These are phyloP conservation scores for Eretmocerus hayati DNA, from an alignment of 2,888 invertebrate species.

Conservation along the genomic window DNA sequence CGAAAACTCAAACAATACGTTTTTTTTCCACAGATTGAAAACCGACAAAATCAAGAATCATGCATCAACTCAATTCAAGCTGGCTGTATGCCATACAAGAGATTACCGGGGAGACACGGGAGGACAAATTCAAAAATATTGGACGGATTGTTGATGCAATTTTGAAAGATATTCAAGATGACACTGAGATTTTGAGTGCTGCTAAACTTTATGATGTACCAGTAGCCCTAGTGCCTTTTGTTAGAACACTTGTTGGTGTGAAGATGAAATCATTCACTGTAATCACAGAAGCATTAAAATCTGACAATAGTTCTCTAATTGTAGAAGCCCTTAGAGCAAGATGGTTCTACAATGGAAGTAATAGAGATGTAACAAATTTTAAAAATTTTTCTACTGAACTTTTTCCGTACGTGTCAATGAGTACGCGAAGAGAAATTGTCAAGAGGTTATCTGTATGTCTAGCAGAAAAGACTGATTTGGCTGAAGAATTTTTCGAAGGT, in stretches of 20 bases:
- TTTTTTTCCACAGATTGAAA: background rate
- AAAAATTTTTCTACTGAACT: slow-evolving; percentile 31
- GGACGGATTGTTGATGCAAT: slow-evolving; percentile 21
- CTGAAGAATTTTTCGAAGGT: slow-evolving; percentile 33
- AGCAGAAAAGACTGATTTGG: slow-evolving; percentile 22
- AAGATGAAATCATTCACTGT: slow-evolving; percentile 24
- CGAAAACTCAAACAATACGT: too few relatives aligned
- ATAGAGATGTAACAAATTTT: slow-evolving; percentile 27
- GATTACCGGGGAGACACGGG: slow-evolving; percentile 31
- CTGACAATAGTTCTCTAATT: slow-evolving; percentile 34
- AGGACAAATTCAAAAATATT: slow-evolving; percentile 32
- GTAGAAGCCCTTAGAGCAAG: slow-evolving; percentile 32
- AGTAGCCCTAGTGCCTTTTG: slow-evolving; percentile 27
- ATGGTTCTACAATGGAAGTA: slow-evolving; percentile 35
- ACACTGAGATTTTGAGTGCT: background rate
- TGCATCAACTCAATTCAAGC: slow-evolving; percentile 10
- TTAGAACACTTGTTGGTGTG: slow-evolving; percentile 31
- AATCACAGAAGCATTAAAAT: slow-evolving; percentile 34
- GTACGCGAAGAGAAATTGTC: slow-evolving; percentile 32
- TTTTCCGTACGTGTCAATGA: slow-evolving; percentile 33
- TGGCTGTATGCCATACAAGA: slow-evolving; percentile 35
- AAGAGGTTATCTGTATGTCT: slow-evolving; percentile 30
- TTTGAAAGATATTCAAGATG: slow-evolving; percentile 3
- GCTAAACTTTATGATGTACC: slow-evolving; percentile 19
- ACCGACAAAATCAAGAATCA: background rate